phyloP scores from a whole-genome alignment of 2,888 invertebrate species.

The Macrophya annulata region DNA sequence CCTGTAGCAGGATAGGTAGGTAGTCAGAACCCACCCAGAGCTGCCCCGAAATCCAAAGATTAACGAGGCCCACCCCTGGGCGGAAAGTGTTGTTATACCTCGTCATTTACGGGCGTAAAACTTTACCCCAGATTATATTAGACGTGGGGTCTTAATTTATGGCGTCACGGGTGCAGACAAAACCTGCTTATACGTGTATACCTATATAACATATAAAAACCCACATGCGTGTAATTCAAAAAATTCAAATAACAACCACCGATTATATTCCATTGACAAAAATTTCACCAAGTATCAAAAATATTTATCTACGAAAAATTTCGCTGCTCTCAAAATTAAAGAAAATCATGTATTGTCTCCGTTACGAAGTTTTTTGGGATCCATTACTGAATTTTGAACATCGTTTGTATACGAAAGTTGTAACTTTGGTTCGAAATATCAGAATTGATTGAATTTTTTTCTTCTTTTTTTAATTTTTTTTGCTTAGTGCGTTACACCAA shows the following conservation, averaged over 20 bases:
- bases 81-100: constrained; percentile 54
- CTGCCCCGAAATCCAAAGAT: constrained; percentile 41
- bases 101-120: constrained; percentile 47
- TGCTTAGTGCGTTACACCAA: no score
- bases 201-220: background rate
- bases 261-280: background rate
- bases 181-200: background rate
- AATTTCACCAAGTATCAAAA: no score
- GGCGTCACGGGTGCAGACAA: constrained; percentile 21
- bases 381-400: no score
- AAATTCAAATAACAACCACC: background rate
- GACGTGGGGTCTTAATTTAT: constrained; percentile 39
- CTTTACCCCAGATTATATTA: constrained; percentile 29
- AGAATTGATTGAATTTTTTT: no score
- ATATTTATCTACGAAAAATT: no score
- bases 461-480: no score
- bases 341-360: no score
- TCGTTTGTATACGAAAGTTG: no score
- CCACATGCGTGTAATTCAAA: background rate
- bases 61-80: constrained; percentile 54
- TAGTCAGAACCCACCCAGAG: constrained; percentile 32
- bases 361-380: no score
- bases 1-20: constrained; percentile 32
- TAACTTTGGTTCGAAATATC: no score
- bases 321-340: no score